Evolutionary conservation across 2,888 invertebrate species (phyloP).

Genomic region (Elmis aenea): DNA sequence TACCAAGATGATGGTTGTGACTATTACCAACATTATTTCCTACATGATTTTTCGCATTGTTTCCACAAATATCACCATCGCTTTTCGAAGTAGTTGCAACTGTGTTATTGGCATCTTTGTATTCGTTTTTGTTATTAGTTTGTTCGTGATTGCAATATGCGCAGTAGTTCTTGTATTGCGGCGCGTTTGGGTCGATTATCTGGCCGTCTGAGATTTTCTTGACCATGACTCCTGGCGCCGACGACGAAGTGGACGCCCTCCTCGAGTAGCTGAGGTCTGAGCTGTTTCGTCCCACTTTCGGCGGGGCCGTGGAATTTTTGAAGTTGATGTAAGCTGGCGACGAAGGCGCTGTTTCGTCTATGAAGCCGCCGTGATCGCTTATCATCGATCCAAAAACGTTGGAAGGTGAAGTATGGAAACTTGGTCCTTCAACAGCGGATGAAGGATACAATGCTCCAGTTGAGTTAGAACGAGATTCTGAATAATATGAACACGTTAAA

Average conservation of each 20-base stretch:
- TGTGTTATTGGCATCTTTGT: constrained; percentile 9
- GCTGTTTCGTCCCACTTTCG: constrained; percentile 2
- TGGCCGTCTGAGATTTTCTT: constrained; percentile 3
- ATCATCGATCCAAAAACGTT: constrained; percentile 57
- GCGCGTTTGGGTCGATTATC: neutral
- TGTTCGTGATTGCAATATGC: constrained; percentile 1
- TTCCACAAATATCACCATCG: constrained; percentile 34
- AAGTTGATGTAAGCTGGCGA: neutral
- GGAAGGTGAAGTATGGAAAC: constrained; percentile 37
- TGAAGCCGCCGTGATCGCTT: constrained; percentile 48
- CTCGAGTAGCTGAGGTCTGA: constrained; percentile 1
- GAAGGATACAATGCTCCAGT: constrained; percentile 54
- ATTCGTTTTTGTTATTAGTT: constrained; percentile 4
- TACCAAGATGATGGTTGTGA: constrained; percentile 32
- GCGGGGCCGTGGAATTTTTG: neutral
- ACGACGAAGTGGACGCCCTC: no score
- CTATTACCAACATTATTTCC: constrained; percentile 28
- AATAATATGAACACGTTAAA: constrained; percentile 11
- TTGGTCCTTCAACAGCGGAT: constrained; percentile 7
- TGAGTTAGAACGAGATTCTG: constrained; percentile 68
- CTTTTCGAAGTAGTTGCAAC: constrained; percentile 34
- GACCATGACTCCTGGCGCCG: neutral
- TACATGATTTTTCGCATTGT: constrained; percentile 17
- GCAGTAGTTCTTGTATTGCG: constrained; percentile 10
- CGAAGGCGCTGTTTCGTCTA: neutral